phyloP scores from a whole-genome alignment of 2,888 invertebrate species.

The Pterostichus niger region DNA sequence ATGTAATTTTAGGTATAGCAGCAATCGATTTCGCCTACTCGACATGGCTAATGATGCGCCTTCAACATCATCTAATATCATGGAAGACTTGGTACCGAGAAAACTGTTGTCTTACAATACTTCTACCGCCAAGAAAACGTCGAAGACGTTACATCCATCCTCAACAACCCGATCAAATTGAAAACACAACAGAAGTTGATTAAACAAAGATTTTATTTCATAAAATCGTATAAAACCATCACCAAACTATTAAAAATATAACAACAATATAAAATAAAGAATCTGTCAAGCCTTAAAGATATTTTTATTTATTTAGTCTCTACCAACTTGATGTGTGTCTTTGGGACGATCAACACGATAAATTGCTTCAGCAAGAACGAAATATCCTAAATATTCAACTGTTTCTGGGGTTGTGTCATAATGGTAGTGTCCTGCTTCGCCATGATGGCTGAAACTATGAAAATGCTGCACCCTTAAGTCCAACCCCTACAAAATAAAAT shows the following conservation, averaged over 20 bases:
- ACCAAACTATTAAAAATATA: neutral
- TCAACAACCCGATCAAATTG: neutral
- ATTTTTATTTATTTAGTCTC: conserved; percentile 81
- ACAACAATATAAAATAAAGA: neutral
- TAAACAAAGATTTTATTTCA: conserved; percentile 13
- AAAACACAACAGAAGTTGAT: neutral
- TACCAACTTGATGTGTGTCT: conserved; percentile 84
- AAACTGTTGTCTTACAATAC: conserved; percentile 73
- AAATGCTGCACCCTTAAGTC: conserved; percentile 97
- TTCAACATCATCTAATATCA: conserved; percentile 74
- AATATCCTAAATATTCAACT: conserved; percentile 95
- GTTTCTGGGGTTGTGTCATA: conserved; percentile 93
- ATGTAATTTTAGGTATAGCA: conserved; percentile 73
- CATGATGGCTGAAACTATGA: conserved; percentile 92
- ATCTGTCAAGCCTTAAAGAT: neutral
- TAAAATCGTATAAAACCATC: neutral
- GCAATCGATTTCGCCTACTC: conserved; percentile 77
- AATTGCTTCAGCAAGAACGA: conserved; percentile 87
- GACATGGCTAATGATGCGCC: conserved; percentile 75
- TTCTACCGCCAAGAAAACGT: conserved; percentile 73
- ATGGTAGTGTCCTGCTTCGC: conserved; percentile 97
- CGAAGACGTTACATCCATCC: neutral
- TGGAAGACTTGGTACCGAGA: conserved; percentile 76
- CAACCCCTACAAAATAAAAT: conserved; percentile 81
- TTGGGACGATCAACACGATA: conserved; percentile 87